A percentile compares a stretch with the other conserved stretches of the same genome.
phyloP scores from a whole-genome alignment of 2,797 vertebrate genomes.

The Babyrousa celebensis region DNA sequence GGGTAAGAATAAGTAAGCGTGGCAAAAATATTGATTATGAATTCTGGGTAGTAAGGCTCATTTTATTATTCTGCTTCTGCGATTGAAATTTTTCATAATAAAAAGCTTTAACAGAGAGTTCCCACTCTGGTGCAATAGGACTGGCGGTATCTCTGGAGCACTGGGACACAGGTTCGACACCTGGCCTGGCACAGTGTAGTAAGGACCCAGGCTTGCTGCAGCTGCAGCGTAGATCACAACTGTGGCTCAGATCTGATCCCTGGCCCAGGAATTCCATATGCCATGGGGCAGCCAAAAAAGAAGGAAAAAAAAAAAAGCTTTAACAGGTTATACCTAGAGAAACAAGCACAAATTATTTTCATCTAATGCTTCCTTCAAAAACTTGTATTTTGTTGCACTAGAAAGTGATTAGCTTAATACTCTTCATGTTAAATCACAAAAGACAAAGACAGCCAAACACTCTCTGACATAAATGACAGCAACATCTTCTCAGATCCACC shows the following conservation, averaged over 20 bases:
- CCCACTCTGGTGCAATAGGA: too few relatives aligned
- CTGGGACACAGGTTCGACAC: too few relatives aligned
- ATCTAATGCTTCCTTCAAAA: constrained; percentile 36
- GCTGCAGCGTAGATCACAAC: too few relatives aligned
- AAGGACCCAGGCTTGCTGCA: too few relatives aligned
- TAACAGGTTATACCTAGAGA: not conserved
- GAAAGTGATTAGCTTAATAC: not conserved
- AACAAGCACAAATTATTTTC: constrained; percentile 31
- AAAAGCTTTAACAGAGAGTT: not conserved
- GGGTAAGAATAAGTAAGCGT: not conserved
- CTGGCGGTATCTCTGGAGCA: too few relatives aligned
- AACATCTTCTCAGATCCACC: too few relatives aligned
- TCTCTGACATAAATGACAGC: too few relatives aligned
- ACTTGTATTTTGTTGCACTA: constrained; percentile 9
- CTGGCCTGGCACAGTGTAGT: too few relatives aligned
- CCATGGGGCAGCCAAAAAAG: too few relatives aligned
- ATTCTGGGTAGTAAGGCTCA: not conserved
- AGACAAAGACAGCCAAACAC: not conserved
- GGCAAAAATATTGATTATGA: constrained; percentile 18
- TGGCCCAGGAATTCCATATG: too few relatives aligned
- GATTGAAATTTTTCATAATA: constrained; percentile 28
- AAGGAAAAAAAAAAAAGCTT: too few relatives aligned
- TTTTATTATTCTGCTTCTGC: constrained; percentile 46
- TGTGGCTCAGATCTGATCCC: too few relatives aligned
- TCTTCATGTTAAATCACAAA: not conserved